Base-by-base conservation (phyloP, 2,113 vertebrate genomes). In the Etheostoma spectabile region DNA sequence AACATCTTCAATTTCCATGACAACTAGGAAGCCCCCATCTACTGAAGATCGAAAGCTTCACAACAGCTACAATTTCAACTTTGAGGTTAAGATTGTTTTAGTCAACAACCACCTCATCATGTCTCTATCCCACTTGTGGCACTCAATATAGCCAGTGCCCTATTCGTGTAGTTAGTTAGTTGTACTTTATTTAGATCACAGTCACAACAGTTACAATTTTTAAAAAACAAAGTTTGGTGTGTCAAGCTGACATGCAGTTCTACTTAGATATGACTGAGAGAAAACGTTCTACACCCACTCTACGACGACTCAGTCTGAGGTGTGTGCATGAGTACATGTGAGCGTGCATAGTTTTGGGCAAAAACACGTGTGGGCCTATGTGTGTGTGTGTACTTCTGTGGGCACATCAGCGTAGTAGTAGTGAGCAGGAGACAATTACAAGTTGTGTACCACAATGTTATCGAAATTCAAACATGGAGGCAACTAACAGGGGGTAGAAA, bases 391-490 rank as follows among this genome's bases (percentile, higher is more conserved):
- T 45, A 48, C 70, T 61, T 78, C 65, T 65, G 33, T 46, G 45
- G 57, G 68, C 49, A 65, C 38, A 48, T 71, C 57, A 27, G 71
- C 35, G 42, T 49, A 21, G 56, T 33, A n/a, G 27, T 27, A 53
- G 42, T 22, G 51, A 62, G 51, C 21, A 38, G 24, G 16, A 19
- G 24, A 27, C 14, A 0, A 72, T 77, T 65, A 79, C 59, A 51
- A 79, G 33, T 22, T 56, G 59, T 55, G 38, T 16, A 51, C 42
- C 52, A 59, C 48, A 86, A 78, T 8, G 52, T 73, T 69, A 63
- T 78, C 30, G 61, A 85, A 79, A 90, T 77, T 83, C 48, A 75
- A 60, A 59, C 24, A 70, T 48, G 42, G 62, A 63, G 35, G 55
- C 1, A 6, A 33, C 30, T 53, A 67, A 78, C 16, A 3, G 6